These are phyloP conservation scores for Oryzias curvinotus DNA, from an alignment of 2,113 vertebrate species.

Conservation along the genomic window DNA sequence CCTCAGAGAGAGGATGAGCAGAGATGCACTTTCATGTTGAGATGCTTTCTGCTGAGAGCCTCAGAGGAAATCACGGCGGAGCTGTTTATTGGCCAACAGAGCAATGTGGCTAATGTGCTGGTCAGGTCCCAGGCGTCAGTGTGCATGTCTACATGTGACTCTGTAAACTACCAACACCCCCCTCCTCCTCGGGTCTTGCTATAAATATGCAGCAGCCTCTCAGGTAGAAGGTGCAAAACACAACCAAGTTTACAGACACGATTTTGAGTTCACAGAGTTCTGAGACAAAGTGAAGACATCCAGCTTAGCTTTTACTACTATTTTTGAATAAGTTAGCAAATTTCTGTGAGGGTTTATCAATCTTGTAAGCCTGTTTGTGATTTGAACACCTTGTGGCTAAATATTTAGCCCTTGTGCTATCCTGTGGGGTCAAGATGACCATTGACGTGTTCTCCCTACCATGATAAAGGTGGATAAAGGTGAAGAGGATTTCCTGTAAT, in stretches of 20 bases:
- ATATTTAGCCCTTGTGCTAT: too few species aligned
- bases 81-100: slow-evolving; percentile 22
- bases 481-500: too few species aligned
- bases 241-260: background rate
- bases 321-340: too few species aligned
- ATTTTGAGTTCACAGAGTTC: too few species aligned
- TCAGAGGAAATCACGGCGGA: slow-evolving; percentile 7
- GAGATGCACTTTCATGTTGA: background rate
- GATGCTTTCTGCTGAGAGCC: slow-evolving; percentile 6
- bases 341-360: too few species aligned
- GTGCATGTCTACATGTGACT: background rate
- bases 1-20: background rate
- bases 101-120: slow-evolving; percentile 3
- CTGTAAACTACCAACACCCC: slow-evolving; percentile 14
- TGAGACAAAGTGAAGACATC: too few species aligned
- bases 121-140: slow-evolving; percentile 34
- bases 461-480: too few species aligned
- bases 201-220: slow-evolving; percentile 34
- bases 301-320: too few species aligned
- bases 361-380: too few species aligned
- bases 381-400: too few species aligned
- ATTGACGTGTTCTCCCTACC: too few species aligned
- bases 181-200: slow-evolving; percentile 14
- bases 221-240: slow-evolving; percentile 7
- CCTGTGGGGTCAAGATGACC: too few species aligned